A percentile compares a stretch with the other conserved stretches of the same genome.
Evolutionary conservation across 2,888 invertebrate genomes (phyloP).

Genomic region (Drosophila siamana): DNA sequence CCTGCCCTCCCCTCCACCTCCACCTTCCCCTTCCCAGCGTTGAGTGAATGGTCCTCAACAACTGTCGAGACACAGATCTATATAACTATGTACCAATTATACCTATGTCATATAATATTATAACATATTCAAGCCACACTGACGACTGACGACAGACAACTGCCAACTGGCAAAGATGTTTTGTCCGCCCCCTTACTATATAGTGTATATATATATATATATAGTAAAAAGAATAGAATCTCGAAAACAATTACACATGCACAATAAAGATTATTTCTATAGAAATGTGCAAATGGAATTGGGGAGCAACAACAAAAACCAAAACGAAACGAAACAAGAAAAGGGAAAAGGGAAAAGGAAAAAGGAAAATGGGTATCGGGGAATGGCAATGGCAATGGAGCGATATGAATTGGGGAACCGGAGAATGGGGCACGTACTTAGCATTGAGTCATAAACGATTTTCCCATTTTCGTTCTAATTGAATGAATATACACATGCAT

Average conservation of each 20-base stretch:
- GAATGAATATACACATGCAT: conserved; percentile 46
- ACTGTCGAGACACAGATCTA: conserved; percentile 45
- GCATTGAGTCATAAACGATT: conserved; percentile 65
- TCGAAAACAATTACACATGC: conserved; percentile 50
- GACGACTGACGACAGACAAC: conserved; percentile 1
- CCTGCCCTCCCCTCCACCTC: background rate
- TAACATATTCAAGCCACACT: conserved; percentile 2
- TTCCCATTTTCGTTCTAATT: conserved; percentile 66
- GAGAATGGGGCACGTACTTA: conserved; percentile 39
- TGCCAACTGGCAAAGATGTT: conserved; percentile 23
- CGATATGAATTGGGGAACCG: background rate
- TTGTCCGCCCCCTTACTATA: background rate
- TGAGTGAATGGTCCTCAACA: conserved; percentile 35
- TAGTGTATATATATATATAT: conserved; percentile 3
- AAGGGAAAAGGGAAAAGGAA: background rate
- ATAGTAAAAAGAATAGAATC: conserved; percentile 28
- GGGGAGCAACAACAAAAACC: background rate
- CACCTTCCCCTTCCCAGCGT: background rate
- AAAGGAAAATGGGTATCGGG: conserved; percentile 4
- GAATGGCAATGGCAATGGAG: background rate
- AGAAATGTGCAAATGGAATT: conserved; percentile 21
- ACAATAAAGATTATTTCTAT: conserved; percentile 48
- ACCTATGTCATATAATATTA: conserved; percentile 35
- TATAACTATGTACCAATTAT: conserved; percentile 32
- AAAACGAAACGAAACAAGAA: background rate